These are phyloP conservation scores for Mungos mungo DNA, from an alignment of 2,113 vertebrate species.

Conservation along the genomic window DNA sequence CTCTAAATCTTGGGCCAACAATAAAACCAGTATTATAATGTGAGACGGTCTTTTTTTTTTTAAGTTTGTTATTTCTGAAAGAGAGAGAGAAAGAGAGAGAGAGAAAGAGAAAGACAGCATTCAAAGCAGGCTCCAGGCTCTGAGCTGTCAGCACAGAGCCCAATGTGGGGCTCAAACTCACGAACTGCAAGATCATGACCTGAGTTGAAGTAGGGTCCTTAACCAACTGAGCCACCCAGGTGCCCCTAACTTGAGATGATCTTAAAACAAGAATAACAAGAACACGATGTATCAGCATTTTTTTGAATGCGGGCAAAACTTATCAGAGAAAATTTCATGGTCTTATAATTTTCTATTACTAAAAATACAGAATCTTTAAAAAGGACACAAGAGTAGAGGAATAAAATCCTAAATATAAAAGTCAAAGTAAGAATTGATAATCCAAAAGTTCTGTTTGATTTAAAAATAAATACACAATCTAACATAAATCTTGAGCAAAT, in stretches of 20 bases:
- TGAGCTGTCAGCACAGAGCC: no score
- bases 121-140: no score
- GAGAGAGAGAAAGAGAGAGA: no score
- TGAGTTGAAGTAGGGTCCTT: no score
- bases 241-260: not conserved
- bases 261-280: conserved; percentile 11
- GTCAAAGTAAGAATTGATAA: conserved; percentile 6
- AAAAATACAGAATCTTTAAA: not conserved
- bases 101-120: no score
- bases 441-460: not conserved
- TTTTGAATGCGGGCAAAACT: not conserved
- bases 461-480: not conserved
- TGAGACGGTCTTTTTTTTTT: not conserved
- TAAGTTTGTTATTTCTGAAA: no score
- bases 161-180: no score
- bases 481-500: not conserved
- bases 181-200: no score
- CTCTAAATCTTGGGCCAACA: not conserved
- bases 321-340: not conserved
- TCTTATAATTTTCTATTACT: not conserved
- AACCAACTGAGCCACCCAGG: no score
- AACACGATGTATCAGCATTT: not conserved
- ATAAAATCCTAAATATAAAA: not conserved
- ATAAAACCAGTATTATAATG: conserved; percentile 10
- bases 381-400: not conserved